Evolutionary conservation across 2,888 invertebrate genomes (phyloP).

Genomic region (Luperina testacea): DNA sequence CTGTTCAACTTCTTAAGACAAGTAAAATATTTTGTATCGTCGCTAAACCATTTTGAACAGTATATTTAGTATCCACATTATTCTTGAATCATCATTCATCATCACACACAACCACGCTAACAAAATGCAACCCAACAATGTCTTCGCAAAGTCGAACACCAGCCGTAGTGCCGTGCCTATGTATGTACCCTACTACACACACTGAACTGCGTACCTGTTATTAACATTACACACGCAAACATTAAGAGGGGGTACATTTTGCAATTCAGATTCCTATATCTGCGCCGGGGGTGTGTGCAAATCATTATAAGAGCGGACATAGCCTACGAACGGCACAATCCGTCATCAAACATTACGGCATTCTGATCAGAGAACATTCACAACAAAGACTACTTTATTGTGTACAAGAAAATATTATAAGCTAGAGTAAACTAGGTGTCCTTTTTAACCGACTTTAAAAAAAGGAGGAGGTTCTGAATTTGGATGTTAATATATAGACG

Average conservation of each 20-base stretch:
- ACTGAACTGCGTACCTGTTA: conserved; percentile 36
- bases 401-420: background rate
- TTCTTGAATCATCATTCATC: background rate
- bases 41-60: background rate
- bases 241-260: conserved; percentile 77
- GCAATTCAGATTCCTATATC: conserved; percentile 78
- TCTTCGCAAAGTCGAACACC: conserved; percentile 7
- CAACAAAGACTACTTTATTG: background rate
- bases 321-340: conserved; percentile 19
- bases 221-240: conserved; percentile 67
- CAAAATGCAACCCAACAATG: conserved; percentile 13
- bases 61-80: background rate
- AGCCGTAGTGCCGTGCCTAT: background rate
- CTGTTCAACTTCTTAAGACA: background rate
- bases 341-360: conserved; percentile 37
- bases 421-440: background rate
- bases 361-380: conserved; percentile 26
- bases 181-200: conserved; percentile 12
- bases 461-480: background rate
- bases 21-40: background rate
- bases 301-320: conserved; percentile 55
- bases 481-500: background rate
- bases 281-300: conserved; percentile 48
- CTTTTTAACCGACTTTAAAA: background rate
- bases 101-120: background rate